These are phyloP conservation scores for Coturnix japonica DNA, from an alignment of 2,113 vertebrate genomes.

Conservation along the genomic window DNA sequence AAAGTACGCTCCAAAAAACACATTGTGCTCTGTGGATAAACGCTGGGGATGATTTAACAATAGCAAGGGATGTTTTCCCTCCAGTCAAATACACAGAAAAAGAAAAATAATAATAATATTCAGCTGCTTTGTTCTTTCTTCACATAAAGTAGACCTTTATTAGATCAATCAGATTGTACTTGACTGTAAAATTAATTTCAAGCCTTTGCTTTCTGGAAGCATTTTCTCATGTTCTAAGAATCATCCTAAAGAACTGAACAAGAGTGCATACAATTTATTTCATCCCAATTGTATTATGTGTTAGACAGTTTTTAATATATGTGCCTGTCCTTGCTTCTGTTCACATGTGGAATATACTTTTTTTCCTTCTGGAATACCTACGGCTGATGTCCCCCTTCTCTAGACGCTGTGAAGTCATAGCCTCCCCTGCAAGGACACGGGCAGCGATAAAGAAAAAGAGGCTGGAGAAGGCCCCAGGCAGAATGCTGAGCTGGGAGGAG, in stretches of 20 bases:
- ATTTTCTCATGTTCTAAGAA: not conserved
- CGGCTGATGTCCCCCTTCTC: fast-evolving
- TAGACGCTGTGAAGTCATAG: not conserved
- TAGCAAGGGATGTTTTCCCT: not conserved
- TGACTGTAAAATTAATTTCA: not conserved
- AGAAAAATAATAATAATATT: not conserved
- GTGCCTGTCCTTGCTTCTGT: not conserved
- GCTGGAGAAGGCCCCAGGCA: not conserved
- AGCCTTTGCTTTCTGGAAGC: not conserved
- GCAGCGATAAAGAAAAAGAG: not conserved
- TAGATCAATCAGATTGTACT: not conserved
- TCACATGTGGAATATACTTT: not conserved
- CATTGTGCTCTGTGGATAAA: not conserved
- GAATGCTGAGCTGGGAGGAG: not conserved
- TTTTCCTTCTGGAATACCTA: not conserved
- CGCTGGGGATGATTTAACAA: not conserved
- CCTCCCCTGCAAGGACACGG: fast-evolving
- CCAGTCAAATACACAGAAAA: not conserved
- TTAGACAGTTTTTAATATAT: not conserved
- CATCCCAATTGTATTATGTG: not conserved
- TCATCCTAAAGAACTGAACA: not conserved
- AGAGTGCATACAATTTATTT: not conserved
- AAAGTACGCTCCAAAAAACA: not conserved
- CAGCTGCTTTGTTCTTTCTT: not conserved
- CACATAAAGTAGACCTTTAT: not conserved